phyloP scores from a whole-genome alignment of 1,140 invertebrate species.

The Theocolax elegans region DNA sequence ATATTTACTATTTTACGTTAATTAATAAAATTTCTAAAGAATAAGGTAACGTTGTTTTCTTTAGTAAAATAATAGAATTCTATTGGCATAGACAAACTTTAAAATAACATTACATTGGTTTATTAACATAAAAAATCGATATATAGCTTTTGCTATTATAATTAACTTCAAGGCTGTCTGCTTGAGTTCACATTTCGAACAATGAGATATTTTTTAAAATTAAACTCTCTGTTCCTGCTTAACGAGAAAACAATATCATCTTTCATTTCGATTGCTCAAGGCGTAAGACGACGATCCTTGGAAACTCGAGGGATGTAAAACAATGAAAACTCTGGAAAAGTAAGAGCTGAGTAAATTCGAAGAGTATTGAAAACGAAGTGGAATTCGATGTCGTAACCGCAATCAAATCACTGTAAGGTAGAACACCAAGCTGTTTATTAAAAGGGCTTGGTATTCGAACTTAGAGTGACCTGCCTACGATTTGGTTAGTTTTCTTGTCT shows the following conservation, averaged over 20 bases:
- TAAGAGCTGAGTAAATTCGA: too few relatives aligned
- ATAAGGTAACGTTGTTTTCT: too few relatives aligned
- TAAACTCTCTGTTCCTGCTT: neutral
- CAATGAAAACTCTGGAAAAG: too few relatives aligned
- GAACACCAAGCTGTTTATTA: constrained; percentile 83
- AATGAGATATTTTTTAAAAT: neutral
- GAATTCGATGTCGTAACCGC: constrained; percentile 51
- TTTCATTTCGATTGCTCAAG: too few relatives aligned
- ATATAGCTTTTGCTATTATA: neutral
- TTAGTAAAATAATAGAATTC: too few relatives aligned
- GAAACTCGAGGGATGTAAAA: too few relatives aligned
- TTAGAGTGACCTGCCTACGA: constrained; percentile 78
- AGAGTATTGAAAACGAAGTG: neutral
- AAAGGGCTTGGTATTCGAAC: constrained; percentile 86
- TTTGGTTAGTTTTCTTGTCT: constrained; percentile 34
- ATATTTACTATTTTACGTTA: too few relatives aligned
- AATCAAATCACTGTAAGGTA: constrained; percentile 87
- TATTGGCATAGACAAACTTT: too few relatives aligned
- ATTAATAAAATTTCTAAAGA: too few relatives aligned
- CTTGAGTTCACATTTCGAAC: neutral
- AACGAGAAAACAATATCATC: neutral
- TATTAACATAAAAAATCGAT: neutral
- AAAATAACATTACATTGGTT: constrained; percentile 4
- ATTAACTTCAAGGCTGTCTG: neutral
- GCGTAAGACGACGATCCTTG: too few relatives aligned